Percentiles rank a stretch among this genome's conserved stretches.
phyloP scores from a whole-genome alignment of 2,888 invertebrate genomes.

The Tetanocera ferruginea region DNA sequence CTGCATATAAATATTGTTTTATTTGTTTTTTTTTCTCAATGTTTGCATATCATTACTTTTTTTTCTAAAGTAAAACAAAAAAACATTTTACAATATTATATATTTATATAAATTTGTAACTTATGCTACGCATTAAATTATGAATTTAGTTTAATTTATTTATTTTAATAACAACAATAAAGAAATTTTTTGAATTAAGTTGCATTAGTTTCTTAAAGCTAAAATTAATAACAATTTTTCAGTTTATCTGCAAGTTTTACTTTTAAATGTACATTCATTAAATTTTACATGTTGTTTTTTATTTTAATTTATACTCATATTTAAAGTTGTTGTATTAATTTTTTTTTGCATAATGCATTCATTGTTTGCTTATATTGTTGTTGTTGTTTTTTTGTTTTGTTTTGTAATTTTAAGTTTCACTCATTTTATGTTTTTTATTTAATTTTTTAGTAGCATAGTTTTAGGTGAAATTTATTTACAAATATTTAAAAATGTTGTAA shows the following conservation, averaged over 20 bases:
- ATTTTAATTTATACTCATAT: constrained; percentile 49
- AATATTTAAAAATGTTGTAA: constrained; percentile 22
- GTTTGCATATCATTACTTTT: not conserved
- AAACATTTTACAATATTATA: constrained; percentile 20
- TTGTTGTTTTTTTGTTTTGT: constrained; percentile 9
- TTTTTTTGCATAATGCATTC: constrained; percentile 52
- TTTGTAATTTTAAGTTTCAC: not conserved
- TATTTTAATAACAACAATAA: constrained; percentile 24
- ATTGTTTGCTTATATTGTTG: not conserved
- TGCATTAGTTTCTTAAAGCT: constrained; percentile 1
- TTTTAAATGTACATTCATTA: constrained; percentile 37
- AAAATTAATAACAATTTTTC: constrained; percentile 31
- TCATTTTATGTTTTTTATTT: not conserved
- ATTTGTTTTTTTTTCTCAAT: not conserved
- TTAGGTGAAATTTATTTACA: constrained; percentile 33
- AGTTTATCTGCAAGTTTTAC: constrained; percentile 5
- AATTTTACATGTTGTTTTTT: constrained; percentile 48
- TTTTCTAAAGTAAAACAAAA: not conserved
- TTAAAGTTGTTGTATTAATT: constrained; percentile 57
- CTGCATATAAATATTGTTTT: not conserved
- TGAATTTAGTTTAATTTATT: not conserved
- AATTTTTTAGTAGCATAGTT: constrained; percentile 21
- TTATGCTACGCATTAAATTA: constrained; percentile 9
- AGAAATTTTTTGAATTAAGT: constrained; percentile 13
- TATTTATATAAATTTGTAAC: not conserved